A percentile compares a stretch with the other conserved stretches of the same genome.
Evolutionary conservation across 2,888 invertebrate species (phyloP).

Genomic region (Sclerodermus sp.): DNA sequence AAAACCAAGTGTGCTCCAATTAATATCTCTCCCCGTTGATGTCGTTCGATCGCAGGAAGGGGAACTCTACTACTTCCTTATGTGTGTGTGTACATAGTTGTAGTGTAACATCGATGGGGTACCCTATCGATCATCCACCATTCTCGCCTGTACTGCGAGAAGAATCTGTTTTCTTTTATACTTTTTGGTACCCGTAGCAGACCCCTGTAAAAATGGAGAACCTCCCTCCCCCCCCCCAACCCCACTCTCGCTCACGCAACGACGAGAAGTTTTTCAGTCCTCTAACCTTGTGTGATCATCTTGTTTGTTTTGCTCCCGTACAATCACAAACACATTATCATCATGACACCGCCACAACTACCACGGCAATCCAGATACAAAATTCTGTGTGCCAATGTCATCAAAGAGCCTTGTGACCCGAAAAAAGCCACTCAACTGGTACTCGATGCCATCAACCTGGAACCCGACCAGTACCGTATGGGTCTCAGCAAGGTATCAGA

Average conservation of each 20-base stretch:
- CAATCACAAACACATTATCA: conserved; percentile 9
- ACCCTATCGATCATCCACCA: too few relatives aligned
- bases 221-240: too few relatives aligned
- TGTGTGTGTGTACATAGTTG: too few relatives aligned
- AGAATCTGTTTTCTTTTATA: too few relatives aligned
- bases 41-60: too few relatives aligned
- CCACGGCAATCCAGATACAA: conserved; percentile 83
- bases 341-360: conserved; percentile 13
- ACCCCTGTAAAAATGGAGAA: too few relatives aligned
- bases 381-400: conserved; percentile 94
- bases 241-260: not conserved
- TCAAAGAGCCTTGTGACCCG: conserved; percentile 73
- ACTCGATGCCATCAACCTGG: conserved; percentile 81
- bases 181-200: too few relatives aligned
- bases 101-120: too few relatives aligned
- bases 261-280: not conserved
- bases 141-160: too few relatives aligned
- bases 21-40: too few relatives aligned
- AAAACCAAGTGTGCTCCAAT: too few relatives aligned
- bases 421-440: conserved; percentile 82
- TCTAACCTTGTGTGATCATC: conserved; percentile 7
- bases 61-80: too few relatives aligned
- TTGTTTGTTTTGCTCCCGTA: conserved; percentile 10
- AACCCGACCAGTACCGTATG: conserved; percentile 90
- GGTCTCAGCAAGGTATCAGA: conserved; percentile 92